These are phyloP conservation scores for Drosophila quadrilineata DNA, from an alignment of 1,140 invertebrate species.

Conservation along the genomic window DNA sequence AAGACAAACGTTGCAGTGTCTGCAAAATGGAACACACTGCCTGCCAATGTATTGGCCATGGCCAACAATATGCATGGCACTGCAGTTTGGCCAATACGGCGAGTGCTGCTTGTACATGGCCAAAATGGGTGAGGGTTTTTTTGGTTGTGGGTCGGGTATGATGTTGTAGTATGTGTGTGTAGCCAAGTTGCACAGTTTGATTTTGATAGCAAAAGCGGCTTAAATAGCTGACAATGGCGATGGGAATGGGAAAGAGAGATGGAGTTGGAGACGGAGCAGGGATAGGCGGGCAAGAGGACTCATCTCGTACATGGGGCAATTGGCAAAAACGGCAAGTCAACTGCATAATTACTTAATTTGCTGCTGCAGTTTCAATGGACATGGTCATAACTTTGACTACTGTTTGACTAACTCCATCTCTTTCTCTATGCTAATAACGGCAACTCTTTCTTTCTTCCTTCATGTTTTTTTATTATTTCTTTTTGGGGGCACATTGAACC, in stretches of 20 bases:
- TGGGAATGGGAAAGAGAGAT: too few species aligned
- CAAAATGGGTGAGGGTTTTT: too few species aligned
- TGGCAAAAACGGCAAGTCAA: conserved; percentile 69
- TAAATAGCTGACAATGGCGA: conserved; percentile 50
- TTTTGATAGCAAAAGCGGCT: conserved; percentile 39
- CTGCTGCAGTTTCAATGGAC: conserved; percentile 32
- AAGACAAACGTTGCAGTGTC: conserved; percentile 71
- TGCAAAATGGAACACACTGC: conserved; percentile 75
- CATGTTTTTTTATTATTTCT: neutral
- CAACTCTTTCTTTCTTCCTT: neutral
- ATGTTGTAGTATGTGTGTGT: conserved; percentile 42
- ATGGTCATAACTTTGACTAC: conserved; percentile 32
- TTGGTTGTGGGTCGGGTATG: too few species aligned
- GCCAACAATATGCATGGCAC: conserved; percentile 61
- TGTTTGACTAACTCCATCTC: too few species aligned
- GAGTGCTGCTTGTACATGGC: conserved; percentile 42
- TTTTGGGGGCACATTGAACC: neutral
- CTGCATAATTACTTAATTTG: conserved; percentile 78
- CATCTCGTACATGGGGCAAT: conserved; percentile 18
- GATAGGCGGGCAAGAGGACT: too few species aligned
- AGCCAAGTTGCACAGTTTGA: conserved; percentile 30
- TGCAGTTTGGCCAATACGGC: too few species aligned
- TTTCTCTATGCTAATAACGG: neutral
- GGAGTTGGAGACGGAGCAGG: neutral
- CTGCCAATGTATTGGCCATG: too few species aligned